Conservation (phyloP, 2,113 vertebrate species). For the Poeciliopsis prolifica region DNA sequence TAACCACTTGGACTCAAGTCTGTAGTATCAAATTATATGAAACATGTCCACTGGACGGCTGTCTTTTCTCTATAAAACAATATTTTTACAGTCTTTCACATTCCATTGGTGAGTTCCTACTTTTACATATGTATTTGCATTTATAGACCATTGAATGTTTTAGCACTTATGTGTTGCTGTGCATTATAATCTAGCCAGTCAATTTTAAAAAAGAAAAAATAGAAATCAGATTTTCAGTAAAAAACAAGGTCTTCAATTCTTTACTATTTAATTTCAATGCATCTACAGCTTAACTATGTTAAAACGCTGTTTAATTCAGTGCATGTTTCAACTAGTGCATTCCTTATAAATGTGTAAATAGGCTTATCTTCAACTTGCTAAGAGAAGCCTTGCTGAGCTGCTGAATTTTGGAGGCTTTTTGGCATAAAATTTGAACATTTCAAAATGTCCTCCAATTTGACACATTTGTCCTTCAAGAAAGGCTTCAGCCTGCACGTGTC, state of each 20-base stretch:
- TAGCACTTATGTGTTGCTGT: constrained; percentile 7
- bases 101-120: constrained; percentile 24
- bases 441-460: not conserved
- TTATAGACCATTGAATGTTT: constrained; percentile 23
- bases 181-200: constrained; percentile 16
- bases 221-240: not conserved
- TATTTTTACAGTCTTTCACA: constrained; percentile 10
- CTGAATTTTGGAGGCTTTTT: not conserved
- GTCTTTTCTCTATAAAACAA: constrained; percentile 15
- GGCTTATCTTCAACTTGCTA: not conserved
- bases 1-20: constrained; percentile 19
- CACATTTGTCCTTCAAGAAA: not conserved
- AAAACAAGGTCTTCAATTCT: not conserved
- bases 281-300: not conserved
- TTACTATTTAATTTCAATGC: not conserved
- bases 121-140: constrained; percentile 29
- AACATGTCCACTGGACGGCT: constrained; percentile 19
- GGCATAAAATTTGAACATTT: not conserved
- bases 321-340: not conserved
- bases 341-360: not conserved
- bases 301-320: not conserved
- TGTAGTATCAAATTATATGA: constrained; percentile 16
- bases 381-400: not conserved
- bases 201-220: constrained; percentile 6
- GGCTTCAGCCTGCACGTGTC: not conserved